Evolutionary conservation across 2,888 invertebrate genomes (phyloP).

Genomic region (Ophion slaviceki): DNA sequence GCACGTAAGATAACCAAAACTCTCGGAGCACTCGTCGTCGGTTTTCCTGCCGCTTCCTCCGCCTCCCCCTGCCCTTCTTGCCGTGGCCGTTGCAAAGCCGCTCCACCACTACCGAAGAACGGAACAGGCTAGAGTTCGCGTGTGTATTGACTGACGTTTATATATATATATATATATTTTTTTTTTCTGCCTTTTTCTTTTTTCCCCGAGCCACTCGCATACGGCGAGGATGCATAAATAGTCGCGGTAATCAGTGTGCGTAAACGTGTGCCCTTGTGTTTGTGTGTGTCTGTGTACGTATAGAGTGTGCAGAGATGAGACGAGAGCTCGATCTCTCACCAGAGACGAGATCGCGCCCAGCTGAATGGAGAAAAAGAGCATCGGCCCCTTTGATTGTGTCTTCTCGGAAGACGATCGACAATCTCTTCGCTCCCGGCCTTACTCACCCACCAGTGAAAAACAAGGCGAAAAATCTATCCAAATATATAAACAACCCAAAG

Average conservation of each 20-base stretch:
- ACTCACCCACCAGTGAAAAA: conserved; percentile 21
- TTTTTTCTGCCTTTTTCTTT: conserved; percentile 61
- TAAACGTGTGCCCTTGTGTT: neutral
- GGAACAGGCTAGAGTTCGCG: conserved; percentile 73
- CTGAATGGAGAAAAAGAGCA: conserved; percentile 50
- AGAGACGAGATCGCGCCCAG: conserved; percentile 47
- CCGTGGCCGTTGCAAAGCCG: conserved; percentile 37
- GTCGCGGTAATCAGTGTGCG: neutral
- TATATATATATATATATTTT: conserved; percentile 73
- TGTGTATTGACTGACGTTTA: conserved; percentile 80
- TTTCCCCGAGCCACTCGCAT: conserved; percentile 66
- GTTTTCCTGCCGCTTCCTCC: conserved; percentile 32
- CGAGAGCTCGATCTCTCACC: conserved; percentile 45
- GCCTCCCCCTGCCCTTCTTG: conserved; percentile 13
- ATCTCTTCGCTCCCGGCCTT: conserved; percentile 70
- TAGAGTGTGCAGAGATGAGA: conserved; percentile 38
- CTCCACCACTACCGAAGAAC: conserved; percentile 32
- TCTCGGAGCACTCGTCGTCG: conserved; percentile 66
- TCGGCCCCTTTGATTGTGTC: conserved; percentile 78
- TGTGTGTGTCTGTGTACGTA: neutral
- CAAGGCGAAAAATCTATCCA: conserved; percentile 29
- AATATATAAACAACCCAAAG: neutral
- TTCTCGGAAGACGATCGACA: conserved; percentile 78
- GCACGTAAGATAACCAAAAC: conserved; percentile 81
- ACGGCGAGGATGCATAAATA: conserved; percentile 79